Conservation (phyloP, 2,797 vertebrate genomes). For the Silurus lanzhouensis region DNA sequence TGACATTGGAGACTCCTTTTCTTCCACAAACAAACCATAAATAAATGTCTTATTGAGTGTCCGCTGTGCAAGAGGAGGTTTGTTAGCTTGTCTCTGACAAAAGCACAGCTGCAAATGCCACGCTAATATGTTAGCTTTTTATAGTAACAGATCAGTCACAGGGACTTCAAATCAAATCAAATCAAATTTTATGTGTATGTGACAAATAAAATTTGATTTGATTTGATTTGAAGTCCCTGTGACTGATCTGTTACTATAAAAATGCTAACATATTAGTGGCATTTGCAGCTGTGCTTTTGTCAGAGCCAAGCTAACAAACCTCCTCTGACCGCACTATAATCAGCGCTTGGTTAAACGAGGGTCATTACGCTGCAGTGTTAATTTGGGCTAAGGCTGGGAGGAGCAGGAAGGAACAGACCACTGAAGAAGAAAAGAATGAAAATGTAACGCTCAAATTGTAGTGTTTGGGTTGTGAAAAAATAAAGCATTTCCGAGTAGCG, state of each 20-base stretch:
- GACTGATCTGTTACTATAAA: neutral
- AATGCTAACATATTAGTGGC: neutral
- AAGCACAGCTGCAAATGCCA: too few species aligned
- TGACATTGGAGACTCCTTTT: constrained; percentile 1
- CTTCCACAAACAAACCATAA: neutral
- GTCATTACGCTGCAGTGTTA: neutral
- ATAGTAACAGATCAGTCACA: too few species aligned
- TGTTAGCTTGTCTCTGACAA: too few species aligned
- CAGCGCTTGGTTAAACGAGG: neutral
- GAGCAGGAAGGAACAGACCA: neutral
- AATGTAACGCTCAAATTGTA: neutral
- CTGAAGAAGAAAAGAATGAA: neutral
- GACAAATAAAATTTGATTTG: too few species aligned
- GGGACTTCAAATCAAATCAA: too few species aligned
- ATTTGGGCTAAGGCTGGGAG: neutral
- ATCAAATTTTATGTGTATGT: too few species aligned
- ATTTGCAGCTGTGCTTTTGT: constrained; percentile 1
- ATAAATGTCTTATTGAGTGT: neutral
- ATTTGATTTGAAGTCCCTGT: too few species aligned
- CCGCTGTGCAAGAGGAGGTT: neutral
- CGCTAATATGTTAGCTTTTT: too few species aligned
- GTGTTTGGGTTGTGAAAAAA: neutral
- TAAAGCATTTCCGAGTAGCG: neutral
- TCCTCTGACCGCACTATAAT: neutral
- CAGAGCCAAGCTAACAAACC: neutral